phyloP scores from a whole-genome alignment of 2,888 invertebrate genomes.

The Opisthograptis luteolata region DNA sequence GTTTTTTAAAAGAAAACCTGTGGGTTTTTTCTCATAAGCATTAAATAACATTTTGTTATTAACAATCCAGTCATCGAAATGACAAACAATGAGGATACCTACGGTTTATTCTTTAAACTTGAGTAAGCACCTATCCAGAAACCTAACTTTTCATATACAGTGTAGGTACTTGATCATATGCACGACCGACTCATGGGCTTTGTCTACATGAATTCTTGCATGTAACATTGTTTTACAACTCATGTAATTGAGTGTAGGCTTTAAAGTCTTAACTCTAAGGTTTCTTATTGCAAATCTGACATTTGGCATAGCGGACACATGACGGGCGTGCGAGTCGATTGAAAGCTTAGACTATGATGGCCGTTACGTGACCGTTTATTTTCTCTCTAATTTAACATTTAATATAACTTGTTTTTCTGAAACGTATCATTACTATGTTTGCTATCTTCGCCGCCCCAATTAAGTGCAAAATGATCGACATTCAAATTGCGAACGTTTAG shows the following conservation, averaged over 20 bases:
- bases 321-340: slow-evolving; percentile 57
- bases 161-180: too few species aligned
- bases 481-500: slow-evolving; percentile 44
- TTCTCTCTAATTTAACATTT: slow-evolving; percentile 65
- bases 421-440: slow-evolving; percentile 57
- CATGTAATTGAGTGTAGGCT: neutral
- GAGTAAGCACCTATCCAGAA: too few species aligned
- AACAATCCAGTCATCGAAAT: too few species aligned
- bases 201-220: slow-evolving; percentile 32
- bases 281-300: slow-evolving; percentile 13
- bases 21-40: too few species aligned
- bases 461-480: slow-evolving; percentile 44
- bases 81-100: too few species aligned
- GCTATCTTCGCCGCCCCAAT: slow-evolving; percentile 50
- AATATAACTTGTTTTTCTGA: slow-evolving; percentile 52
- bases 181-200: slow-evolving; percentile 23
- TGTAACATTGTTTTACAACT: slow-evolving; percentile 17
- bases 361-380: slow-evolving; percentile 71
- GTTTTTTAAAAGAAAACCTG: too few species aligned
- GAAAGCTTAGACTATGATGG: slow-evolving; percentile 62
- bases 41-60: too few species aligned
- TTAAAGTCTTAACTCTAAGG: slow-evolving; percentile 11
- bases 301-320: slow-evolving; percentile 25
- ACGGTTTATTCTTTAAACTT: slow-evolving; percentile 1
- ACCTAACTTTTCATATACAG: slow-evolving; percentile 20